Evolutionary conservation across 2,888 invertebrate genomes (phyloP).

Genomic region (Luperina nickerlii): DNA sequence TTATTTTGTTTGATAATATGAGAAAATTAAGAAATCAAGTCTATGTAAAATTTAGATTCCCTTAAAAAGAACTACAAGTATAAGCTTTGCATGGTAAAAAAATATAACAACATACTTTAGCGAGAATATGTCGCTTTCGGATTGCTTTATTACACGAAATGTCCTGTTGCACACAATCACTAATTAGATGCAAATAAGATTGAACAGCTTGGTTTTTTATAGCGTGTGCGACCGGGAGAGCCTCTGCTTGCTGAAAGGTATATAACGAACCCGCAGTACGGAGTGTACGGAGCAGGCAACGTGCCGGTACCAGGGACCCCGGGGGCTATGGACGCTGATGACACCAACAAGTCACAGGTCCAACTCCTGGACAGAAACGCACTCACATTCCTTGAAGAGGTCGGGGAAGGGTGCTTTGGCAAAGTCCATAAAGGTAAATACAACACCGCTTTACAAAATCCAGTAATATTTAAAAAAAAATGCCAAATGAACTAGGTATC

Average conservation of each 20-base stretch:
- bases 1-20: not conserved
- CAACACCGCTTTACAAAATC: not conserved
- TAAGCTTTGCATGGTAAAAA: conserved; percentile 8
- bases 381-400: conserved; percentile 93
- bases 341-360: conserved; percentile 85
- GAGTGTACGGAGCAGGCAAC: conserved; percentile 85
- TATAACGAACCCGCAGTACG: conserved; percentile 94
- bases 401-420: conserved; percentile 97
- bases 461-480: not conserved
- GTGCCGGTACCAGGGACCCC: conserved; percentile 67
- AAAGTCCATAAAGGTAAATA: conserved; percentile 95
- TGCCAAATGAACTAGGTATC: not conserved
- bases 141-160: conserved; percentile 27
- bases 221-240: conserved; percentile 90
- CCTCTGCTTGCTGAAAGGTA: conserved; percentile 93
- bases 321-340: conserved; percentile 71
- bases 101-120: not conserved
- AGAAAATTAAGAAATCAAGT: not conserved
- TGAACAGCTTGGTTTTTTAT: conserved; percentile 73
- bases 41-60: conserved; percentile 3
- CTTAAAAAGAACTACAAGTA: not conserved
- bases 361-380: conserved; percentile 92
- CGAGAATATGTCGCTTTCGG: conserved; percentile 29
- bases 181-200: conserved; percentile 50
- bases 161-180: conserved; percentile 65